phyloP scores from a whole-genome alignment of 30 jellyfish, hydroid and myxozoan species.

The Aurelia sp. region DNA sequence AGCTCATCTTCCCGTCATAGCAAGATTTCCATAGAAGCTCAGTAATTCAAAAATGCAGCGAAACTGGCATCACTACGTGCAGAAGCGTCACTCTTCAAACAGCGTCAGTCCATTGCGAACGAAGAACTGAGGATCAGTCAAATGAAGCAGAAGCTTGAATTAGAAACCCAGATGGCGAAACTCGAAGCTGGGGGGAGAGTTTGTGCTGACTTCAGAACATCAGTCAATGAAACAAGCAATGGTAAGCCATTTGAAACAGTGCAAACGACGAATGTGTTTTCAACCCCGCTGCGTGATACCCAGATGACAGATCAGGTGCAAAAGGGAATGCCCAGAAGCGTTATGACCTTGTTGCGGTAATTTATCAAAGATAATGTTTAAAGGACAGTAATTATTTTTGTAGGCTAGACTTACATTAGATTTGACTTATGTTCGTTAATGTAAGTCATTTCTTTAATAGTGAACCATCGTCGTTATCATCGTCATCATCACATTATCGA shows the following conservation, averaged over 20 bases:
- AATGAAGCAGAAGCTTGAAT: too few species aligned
- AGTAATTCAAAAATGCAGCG: too few species aligned
- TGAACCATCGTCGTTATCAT: background rate
- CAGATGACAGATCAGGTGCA: conserved; percentile 9
- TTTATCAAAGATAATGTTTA: background rate
- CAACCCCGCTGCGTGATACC: background rate
- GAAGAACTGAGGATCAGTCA: too few species aligned
- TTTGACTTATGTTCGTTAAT: background rate
- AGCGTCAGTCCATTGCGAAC: too few species aligned
- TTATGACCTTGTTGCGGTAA: background rate
- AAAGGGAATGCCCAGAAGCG: conserved; percentile 1
- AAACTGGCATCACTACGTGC: too few species aligned
- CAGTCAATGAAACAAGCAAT: too few species aligned
- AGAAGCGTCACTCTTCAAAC: too few species aligned
- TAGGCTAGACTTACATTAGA: background rate
- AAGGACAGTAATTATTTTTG: background rate
- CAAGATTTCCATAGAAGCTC: too few species aligned
- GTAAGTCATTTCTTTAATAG: background rate
- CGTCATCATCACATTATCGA: background rate
- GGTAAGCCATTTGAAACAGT: too few species aligned
- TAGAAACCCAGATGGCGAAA: too few species aligned
- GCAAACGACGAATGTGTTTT: background rate
- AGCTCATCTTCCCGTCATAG: conserved; percentile 2
- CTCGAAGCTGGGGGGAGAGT: too few species aligned
- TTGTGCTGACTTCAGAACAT: too few species aligned